These are phyloP conservation scores for Ciconia boyciana DNA, from an alignment of 2,113 vertebrate genomes.

Conservation along the genomic window DNA sequence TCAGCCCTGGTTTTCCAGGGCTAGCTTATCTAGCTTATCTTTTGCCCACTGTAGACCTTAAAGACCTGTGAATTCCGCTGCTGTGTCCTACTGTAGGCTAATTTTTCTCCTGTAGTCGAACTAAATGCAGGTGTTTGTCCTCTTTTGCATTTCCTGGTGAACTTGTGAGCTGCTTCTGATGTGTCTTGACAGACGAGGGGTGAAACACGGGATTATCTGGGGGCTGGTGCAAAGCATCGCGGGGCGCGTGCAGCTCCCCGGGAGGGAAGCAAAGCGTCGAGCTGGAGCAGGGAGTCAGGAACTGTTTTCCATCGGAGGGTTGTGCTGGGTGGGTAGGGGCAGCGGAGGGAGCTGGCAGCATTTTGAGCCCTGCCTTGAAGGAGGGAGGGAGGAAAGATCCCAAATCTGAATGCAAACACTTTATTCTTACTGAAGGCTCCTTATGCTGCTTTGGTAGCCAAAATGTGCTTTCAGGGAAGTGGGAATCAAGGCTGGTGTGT, in stretches of 20 bases:
- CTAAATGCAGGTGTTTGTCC: background rate
- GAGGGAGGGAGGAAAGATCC: background rate
- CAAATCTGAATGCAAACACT: background rate
- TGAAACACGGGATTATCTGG: background rate
- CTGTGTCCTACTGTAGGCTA: background rate
- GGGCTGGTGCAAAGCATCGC: background rate
- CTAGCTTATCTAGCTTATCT: background rate
- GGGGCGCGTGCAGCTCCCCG: background rate
- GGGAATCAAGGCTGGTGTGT: background rate
- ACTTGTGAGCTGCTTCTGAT: background rate
- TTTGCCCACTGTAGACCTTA: background rate
- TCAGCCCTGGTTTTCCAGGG: background rate
- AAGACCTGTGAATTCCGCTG: background rate
- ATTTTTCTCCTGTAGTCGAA: background rate
- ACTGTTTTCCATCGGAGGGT: background rate
- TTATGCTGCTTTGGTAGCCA: background rate
- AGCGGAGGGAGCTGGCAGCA: background rate
- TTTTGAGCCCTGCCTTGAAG: background rate
- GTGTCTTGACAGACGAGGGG: background rate
- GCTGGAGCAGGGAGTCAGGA: background rate
- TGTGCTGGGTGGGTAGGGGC: background rate
- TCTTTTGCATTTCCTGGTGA: background rate
- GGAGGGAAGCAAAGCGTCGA: fast-evolving
- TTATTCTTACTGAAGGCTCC: background rate
- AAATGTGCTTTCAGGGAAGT: background rate